phyloP scores from a whole-genome alignment of 1,140 invertebrate species.

The Archivesica marissinica region DNA sequence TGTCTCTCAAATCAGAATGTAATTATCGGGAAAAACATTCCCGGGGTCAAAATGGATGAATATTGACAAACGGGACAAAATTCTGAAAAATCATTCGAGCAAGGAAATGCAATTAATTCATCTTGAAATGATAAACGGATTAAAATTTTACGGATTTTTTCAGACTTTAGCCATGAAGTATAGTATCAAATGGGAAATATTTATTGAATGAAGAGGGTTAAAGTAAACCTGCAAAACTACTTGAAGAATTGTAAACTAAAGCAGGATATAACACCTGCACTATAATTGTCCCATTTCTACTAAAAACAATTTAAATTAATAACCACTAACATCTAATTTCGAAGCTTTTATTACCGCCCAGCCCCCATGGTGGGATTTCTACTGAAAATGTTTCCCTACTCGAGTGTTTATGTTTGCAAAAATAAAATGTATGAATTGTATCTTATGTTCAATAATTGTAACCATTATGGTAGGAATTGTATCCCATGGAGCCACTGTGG shows the following conservation, averaged over 20 bases:
- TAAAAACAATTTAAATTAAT: conserved; percentile 16
- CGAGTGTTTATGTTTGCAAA: too few relatives aligned
- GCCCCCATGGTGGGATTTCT: too few relatives aligned
- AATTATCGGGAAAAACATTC: conserved; percentile 40
- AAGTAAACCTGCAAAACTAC: conserved; percentile 18
- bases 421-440: too few relatives aligned
- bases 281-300: background rate
- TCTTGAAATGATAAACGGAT: conserved; percentile 56
- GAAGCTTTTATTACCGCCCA: background rate
- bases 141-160: conserved; percentile 64
- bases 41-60: conserved; percentile 24
- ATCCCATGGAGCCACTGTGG: too few relatives aligned
- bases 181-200: conserved; percentile 12
- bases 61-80: conserved; percentile 2
- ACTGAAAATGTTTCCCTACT: too few relatives aligned
- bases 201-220: conserved; percentile 9
- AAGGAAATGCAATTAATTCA: conserved; percentile 62
- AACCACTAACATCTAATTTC: background rate
- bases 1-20: conserved; percentile 40
- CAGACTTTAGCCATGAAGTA: conserved; percentile 20
- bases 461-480: too few relatives aligned
- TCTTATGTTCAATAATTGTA: too few relatives aligned
- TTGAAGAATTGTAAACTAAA: background rate
- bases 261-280: conserved; percentile 43
- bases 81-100: conserved; percentile 28